Percentiles rank a stretch among this genome's conserved stretches.
Evolutionary conservation across 2,113 vertebrate genomes (phyloP).

Genomic region (Alethe diademata): DNA sequence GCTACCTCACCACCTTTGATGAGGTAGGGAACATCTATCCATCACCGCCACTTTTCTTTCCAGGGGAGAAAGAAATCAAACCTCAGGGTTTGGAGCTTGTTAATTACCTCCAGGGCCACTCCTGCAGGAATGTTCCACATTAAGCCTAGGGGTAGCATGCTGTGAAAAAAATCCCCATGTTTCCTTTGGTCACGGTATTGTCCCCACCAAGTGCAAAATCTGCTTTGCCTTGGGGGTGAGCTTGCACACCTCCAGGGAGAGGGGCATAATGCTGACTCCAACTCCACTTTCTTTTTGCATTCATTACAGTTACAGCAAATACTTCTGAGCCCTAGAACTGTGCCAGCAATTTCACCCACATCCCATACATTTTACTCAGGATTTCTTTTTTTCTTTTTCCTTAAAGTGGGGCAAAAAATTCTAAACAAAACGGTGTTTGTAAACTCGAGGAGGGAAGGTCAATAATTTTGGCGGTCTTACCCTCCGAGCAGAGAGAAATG

Average conservation of each 20-base stretch:
- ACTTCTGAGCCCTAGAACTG: not conserved
- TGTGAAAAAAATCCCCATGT: not conserved
- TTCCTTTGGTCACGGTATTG: not conserved
- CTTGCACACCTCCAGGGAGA: not conserved
- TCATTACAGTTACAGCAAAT: not conserved
- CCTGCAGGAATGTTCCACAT: not conserved
- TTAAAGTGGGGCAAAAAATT: not conserved
- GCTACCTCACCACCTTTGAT: not conserved
- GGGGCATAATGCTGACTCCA: not conserved
- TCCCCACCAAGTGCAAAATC: not conserved
- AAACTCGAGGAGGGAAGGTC: not conserved
- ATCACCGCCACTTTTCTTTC: not conserved
- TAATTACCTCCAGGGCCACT: not conserved
- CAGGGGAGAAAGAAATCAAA: not conserved
- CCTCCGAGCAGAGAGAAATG: conserved; percentile 42
- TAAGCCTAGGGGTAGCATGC: not conserved
- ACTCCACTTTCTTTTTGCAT: not conserved
- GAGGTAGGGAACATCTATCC: not conserved
- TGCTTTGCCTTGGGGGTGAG: not conserved
- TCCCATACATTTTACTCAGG: not conserved
- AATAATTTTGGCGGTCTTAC: conserved; percentile 56
- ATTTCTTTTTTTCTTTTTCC: not conserved
- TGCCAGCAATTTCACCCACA: not conserved
- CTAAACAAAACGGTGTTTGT: conserved; percentile 45
- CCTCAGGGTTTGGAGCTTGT: not conserved